Percentiles rank a stretch among this genome's conserved stretches.
Evolutionary conservation across 2,797 vertebrate genomes (phyloP).

Genomic region (Mormyrops boulengeri): DNA sequence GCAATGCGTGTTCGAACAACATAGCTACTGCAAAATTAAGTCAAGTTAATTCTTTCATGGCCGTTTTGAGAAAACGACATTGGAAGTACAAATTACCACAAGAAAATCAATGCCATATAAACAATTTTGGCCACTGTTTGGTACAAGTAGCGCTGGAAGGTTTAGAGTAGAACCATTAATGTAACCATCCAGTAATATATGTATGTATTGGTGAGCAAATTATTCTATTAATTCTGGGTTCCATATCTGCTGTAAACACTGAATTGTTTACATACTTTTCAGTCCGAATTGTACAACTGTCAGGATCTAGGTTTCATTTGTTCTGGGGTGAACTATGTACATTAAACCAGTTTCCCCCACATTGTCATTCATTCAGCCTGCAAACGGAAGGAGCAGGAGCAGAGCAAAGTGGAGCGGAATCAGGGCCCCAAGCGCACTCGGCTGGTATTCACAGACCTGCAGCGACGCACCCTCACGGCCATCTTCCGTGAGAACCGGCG

Average conservation of each 20-base stretch:
- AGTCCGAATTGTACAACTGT: background rate
- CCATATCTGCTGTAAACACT: background rate
- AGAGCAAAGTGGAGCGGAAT: constrained; percentile 73
- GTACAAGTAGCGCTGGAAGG: background rate
- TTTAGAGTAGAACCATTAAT: background rate
- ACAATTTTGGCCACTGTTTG: background rate
- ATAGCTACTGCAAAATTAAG: background rate
- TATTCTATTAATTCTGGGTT: background rate
- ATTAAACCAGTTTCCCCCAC: constrained; percentile 2
- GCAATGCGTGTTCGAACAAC: background rate
- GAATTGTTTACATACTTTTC: background rate
- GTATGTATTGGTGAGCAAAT: background rate
- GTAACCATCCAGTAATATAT: background rate
- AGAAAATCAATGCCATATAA: background rate
- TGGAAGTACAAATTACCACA: background rate
- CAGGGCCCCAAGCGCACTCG: constrained; percentile 75
- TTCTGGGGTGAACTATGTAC: background rate
- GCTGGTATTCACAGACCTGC: constrained; percentile 79
- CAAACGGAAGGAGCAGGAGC: constrained; percentile 79
- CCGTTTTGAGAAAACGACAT: background rate
- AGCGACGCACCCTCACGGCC: constrained; percentile 74
- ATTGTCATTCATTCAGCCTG: constrained; percentile 57
- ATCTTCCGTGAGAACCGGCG: constrained; percentile 80
- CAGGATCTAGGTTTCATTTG: background rate
- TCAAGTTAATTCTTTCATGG: background rate